phyloP scores from a whole-genome alignment of 1,140 invertebrate genomes.

The Tetragonula clypearis region DNA sequence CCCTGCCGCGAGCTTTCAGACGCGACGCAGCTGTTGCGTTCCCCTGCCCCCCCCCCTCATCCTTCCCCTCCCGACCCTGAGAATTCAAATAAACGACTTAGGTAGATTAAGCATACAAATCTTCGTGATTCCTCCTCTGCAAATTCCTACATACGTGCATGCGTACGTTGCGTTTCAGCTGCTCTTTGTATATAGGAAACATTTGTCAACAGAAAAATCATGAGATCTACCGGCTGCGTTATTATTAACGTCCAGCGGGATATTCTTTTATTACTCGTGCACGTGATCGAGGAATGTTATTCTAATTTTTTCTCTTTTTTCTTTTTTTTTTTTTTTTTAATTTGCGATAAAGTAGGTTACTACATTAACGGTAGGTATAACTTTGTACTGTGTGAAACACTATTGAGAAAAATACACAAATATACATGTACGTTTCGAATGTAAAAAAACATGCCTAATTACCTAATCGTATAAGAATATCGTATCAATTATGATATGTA shows the following conservation, averaged over 20 bases:
- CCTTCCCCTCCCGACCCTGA: slow-evolving; percentile 7
- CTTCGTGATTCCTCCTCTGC: slow-evolving; percentile 52
- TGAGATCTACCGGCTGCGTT: slow-evolving; percentile 32
- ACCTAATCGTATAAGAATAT: too few species aligned
- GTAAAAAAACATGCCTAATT: too few species aligned
- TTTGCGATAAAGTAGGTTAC: too few species aligned
- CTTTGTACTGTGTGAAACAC: too few species aligned
- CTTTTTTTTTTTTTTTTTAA: too few species aligned
- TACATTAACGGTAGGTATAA: too few species aligned
- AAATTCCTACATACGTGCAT: slow-evolving; percentile 33
- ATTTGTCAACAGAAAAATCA: slow-evolving; percentile 31
- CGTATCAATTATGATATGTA: too few species aligned
- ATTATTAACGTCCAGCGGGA: background rate
- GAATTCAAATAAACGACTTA: slow-evolving; percentile 75
- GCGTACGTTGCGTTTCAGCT: slow-evolving; percentile 17
- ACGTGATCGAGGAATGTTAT: too few species aligned
- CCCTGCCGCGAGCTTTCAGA: slow-evolving; percentile 40
- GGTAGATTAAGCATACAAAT: slow-evolving; percentile 74
- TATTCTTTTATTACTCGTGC: background rate
- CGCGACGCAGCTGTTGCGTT: slow-evolving; percentile 72
- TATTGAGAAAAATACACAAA: too few species aligned
- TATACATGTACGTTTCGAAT: too few species aligned
- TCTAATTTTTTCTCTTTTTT: accelerated
- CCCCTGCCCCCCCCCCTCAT: too few species aligned
- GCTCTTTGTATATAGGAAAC: slow-evolving; percentile 30